A percentile compares a stretch with the other conserved stretches of the same genome.
phyloP scores from a whole-genome alignment of 2,888 invertebrate genomes.

The Penaeus monodon region DNA sequence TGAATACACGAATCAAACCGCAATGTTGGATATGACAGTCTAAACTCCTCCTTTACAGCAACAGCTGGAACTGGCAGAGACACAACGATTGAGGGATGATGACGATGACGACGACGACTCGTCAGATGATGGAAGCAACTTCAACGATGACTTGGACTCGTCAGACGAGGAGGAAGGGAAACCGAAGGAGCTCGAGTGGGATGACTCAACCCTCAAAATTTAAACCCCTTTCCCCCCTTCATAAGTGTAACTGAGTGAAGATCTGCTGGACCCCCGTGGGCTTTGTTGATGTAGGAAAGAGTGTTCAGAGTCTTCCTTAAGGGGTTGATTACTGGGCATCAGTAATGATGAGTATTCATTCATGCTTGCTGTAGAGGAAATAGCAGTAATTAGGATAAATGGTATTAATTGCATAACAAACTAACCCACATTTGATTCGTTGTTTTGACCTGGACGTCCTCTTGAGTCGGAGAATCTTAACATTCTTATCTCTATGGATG shows the following conservation, averaged over 20 bases:
- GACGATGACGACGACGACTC: conserved; percentile 59
- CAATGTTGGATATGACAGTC: neutral
- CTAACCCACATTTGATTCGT: neutral
- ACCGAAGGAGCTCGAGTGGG: conserved; percentile 64
- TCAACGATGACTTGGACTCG: conserved; percentile 55
- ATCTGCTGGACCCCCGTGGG: conserved; percentile 35
- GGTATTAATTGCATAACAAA: no score
- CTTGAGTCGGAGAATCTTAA: conserved; percentile 21
- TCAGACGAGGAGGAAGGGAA: conserved; percentile 63
- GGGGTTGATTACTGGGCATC: no score
- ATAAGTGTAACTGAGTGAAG: conserved; percentile 13
- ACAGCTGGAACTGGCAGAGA: conserved; percentile 61
- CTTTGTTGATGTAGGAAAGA: neutral
- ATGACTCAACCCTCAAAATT: conserved; percentile 64
- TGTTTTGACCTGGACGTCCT: neutral
- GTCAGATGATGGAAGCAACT: conserved; percentile 62
- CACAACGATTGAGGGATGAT: conserved; percentile 56
- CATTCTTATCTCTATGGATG: conserved; percentile 24
- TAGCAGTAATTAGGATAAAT: no score
- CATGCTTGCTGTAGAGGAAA: no score
- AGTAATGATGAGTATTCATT: no score
- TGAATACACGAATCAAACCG: no score
- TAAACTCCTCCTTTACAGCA: conserved; percentile 31
- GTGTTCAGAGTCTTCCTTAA: no score
- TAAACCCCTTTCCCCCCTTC: conserved; percentile 32